Conservation (phyloP, 2,888 invertebrate genomes). For the Ctenicera cuprea region DNA sequence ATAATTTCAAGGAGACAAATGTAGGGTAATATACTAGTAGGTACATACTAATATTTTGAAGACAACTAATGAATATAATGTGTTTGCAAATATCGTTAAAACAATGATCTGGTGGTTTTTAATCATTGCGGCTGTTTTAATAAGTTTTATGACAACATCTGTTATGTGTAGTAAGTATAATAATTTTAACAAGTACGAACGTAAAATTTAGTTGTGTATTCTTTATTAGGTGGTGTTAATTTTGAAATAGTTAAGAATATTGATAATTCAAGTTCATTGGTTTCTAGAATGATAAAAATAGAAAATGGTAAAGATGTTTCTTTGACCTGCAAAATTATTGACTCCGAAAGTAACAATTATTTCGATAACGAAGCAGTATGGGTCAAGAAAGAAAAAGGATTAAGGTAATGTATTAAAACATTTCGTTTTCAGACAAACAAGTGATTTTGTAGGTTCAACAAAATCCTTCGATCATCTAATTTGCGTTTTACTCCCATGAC, state of each 20-base stretch:
- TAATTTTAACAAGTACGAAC: no score
- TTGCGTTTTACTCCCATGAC: not conserved
- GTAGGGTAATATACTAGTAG: no score
- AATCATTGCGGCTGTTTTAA: not conserved
- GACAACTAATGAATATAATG: no score
- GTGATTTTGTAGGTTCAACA: not conserved
- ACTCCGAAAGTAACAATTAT: not conserved
- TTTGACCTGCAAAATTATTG: not conserved
- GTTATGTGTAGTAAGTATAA: constrained; percentile 1
- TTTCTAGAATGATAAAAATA: not conserved
- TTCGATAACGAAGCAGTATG: not conserved
- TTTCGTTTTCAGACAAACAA: not conserved
- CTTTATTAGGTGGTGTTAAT: not conserved
- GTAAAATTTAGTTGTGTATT: not conserved
- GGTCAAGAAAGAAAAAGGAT: not conserved
- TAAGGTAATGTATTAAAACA: not conserved
- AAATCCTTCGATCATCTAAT: not conserved
- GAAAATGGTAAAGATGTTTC: not conserved
- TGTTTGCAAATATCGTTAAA: not conserved
- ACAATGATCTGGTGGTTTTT: not conserved
- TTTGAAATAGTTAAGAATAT: not conserved
- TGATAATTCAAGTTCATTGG: not conserved
- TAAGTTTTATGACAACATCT: not conserved
- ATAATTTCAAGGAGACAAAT: no score
- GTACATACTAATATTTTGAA: no score